phyloP scores from a whole-genome alignment of 2,797 vertebrate species.

The Chloroceryle inda region DNA sequence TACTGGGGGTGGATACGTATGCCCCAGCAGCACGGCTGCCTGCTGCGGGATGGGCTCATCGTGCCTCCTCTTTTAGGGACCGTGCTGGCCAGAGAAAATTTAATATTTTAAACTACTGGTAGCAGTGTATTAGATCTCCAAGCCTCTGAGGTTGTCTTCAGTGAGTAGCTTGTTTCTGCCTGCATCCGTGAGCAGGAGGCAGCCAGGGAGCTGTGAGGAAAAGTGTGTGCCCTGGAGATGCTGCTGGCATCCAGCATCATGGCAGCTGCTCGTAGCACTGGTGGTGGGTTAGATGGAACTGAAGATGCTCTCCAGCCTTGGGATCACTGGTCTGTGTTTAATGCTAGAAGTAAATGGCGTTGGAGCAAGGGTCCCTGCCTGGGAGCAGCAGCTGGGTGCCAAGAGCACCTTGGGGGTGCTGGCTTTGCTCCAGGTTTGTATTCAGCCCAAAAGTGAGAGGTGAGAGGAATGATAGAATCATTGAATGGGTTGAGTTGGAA shows the following conservation, averaged over 20 bases:
- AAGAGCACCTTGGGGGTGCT: not conserved
- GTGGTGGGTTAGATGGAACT: rapidly evolving
- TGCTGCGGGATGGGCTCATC: not conserved
- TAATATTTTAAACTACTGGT: not conserved
- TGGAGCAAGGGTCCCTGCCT: not conserved
- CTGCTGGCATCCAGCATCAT: rapidly evolving
- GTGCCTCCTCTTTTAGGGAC: not conserved
- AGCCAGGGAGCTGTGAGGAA: not conserved
- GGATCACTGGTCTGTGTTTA: not conserved
- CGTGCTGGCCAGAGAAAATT: not conserved
- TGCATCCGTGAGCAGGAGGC: not conserved
- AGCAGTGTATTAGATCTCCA: slow-evolving; percentile 2
- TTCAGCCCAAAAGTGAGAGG: rapidly evolving
- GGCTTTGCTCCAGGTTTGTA: not conserved
- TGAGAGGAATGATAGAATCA: not conserved
- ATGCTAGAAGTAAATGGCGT: rapidly evolving
- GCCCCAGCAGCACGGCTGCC: not conserved
- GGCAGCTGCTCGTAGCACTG: rapidly evolving
- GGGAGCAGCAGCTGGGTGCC: rapidly evolving
- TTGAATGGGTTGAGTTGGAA: not conserved
- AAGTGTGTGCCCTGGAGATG: not conserved
- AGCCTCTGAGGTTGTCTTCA: not conserved
- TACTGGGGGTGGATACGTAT: not conserved
- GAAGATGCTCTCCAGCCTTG: not conserved
- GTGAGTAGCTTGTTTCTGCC: not conserved